These are phyloP conservation scores for Hippopotamus amphibius DNA, from an alignment of 2,113 vertebrate species.

Conservation along the genomic window DNA sequence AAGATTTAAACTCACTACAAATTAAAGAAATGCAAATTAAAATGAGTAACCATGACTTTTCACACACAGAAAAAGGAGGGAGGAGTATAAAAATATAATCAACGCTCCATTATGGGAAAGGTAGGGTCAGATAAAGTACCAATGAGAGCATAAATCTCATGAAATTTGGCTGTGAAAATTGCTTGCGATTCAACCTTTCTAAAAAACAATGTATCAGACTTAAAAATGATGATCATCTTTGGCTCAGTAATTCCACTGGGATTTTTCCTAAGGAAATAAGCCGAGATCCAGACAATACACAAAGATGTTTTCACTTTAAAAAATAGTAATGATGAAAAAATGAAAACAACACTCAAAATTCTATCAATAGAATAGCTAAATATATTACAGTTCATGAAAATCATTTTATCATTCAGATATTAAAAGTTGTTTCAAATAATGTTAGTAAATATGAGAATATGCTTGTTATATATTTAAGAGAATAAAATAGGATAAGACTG, in stretches of 20 bases:
- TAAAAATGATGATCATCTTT: not conserved
- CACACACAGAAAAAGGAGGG: not conserved
- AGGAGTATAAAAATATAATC: not conserved
- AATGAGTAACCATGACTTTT: not conserved
- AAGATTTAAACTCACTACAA: not conserved
- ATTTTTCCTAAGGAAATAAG: not conserved
- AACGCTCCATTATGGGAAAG: conserved; percentile 6
- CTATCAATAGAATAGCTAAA: not conserved
- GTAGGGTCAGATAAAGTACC: not conserved
- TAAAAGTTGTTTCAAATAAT: not conserved
- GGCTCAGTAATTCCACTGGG: not conserved
- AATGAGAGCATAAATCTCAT: not conserved
- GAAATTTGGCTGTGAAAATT: conserved; percentile 12
- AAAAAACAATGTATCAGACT: not conserved
- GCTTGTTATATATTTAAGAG: not conserved
- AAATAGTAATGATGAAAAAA: not conserved
- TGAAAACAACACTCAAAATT: not conserved
- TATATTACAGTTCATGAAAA: not conserved
- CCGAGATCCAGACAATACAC: not conserved
- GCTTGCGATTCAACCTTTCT: not conserved
- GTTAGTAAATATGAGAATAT: conserved; percentile 17
- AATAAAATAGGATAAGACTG: not conserved
- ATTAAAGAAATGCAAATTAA: conserved; percentile 25
- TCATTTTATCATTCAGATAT: not conserved
- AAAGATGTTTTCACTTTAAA: not conserved